phyloP scores from a whole-genome alignment of 2,113 vertebrate genomes.

The Bubo blakistoni region DNA sequence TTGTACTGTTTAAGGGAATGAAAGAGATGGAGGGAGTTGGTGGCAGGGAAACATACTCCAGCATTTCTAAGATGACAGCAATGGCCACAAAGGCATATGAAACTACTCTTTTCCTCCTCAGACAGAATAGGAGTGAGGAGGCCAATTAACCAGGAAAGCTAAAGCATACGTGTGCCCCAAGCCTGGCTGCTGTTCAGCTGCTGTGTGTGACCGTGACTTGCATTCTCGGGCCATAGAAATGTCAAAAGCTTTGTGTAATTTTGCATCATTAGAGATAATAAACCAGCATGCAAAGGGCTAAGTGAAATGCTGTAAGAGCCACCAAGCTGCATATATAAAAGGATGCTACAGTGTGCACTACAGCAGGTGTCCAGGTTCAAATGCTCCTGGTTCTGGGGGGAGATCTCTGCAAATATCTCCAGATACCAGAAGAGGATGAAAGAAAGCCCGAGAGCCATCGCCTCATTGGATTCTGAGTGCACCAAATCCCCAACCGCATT shows the following conservation, averaged over 20 bases:
- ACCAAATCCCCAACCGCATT: background rate
- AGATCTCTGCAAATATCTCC: background rate
- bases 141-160: background rate
- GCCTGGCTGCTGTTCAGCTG: background rate
- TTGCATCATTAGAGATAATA: background rate
- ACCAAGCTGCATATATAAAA: background rate
- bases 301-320: background rate
- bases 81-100: background rate
- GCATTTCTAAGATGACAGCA: background rate
- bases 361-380: background rate
- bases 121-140: background rate
- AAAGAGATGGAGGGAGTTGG: background rate
- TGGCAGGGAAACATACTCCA: background rate
- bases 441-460: background rate
- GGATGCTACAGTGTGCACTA: background rate
- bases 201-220: background rate
- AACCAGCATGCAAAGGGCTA: background rate
- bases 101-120: background rate
- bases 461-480: background rate
- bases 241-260: conserved; percentile 12
- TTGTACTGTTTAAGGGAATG: background rate
- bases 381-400: background rate
- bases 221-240: background rate
- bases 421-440: background rate
- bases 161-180: background rate